Percentiles rank a stretch among this genome's conserved stretches.
Conservation (phyloP, 2,113 vertebrate species). For the Tylochromis polylepis region DNA sequence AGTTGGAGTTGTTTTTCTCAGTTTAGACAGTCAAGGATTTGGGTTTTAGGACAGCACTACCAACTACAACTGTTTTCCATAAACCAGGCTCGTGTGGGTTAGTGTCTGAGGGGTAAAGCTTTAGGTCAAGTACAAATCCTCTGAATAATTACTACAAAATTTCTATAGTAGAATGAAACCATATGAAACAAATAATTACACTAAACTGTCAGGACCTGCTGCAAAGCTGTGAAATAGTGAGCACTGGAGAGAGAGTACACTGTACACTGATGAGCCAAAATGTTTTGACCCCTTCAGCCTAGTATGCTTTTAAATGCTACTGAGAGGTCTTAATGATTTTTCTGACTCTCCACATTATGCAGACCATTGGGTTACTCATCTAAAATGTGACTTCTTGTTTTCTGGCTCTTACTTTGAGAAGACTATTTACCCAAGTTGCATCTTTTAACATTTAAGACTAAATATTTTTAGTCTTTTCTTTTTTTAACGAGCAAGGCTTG, state of each 20-base stretch:
- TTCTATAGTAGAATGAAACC: background rate
- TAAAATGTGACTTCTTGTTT: background rate
- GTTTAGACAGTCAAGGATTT: background rate
- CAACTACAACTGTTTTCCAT: background rate
- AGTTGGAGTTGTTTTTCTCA: background rate
- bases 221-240: background rate
- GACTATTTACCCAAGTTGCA: slow-evolving; percentile 11
- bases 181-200: background rate
- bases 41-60: background rate
- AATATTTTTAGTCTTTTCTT: background rate
- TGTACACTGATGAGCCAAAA: background rate
- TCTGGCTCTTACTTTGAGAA: slow-evolving; percentile 15
- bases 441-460: slow-evolving; percentile 1
- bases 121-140: background rate
- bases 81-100: background rate
- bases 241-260: background rate
- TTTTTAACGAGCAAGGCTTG: background rate
- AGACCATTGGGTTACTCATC: background rate
- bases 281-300: background rate
- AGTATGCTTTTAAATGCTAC: background rate
- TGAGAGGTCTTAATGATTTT: background rate
- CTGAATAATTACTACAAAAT: background rate
- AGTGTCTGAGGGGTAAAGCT: background rate
- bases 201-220: background rate
- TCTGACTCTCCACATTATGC: background rate